Evolutionary conservation across 2,113 vertebrate species (phyloP).

Genomic region (Calidris pygmaea): DNA sequence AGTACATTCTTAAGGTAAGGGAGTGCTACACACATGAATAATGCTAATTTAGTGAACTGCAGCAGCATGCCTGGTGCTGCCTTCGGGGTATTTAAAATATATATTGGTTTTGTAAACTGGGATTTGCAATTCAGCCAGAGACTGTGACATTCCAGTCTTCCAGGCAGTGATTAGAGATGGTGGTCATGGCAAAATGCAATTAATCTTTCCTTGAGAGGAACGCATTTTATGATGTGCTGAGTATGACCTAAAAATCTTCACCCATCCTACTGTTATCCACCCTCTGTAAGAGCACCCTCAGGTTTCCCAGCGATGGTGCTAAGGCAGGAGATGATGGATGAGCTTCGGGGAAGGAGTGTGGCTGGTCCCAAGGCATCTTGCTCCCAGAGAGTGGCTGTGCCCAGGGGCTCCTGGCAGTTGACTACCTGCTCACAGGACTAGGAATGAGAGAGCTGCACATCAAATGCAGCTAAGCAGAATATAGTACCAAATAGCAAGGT

Average conservation of each 20-base stretch:
- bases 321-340: neutral
- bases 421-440: neutral
- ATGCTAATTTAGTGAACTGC: neutral
- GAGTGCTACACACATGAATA: neutral
- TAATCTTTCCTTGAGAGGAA: neutral
- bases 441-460: neutral
- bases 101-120: neutral
- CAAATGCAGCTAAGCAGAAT: neutral
- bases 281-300: neutral
- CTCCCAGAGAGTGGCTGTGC: neutral
- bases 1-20: neutral
- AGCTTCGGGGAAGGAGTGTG: neutral
- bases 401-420: neutral
- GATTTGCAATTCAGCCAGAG: neutral
- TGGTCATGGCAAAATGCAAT: neutral
- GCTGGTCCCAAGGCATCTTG: neutral
- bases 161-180: neutral
- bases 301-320: no score
- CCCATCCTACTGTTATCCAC: neutral
- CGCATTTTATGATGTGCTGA: rapidly evolving
- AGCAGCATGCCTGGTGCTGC: neutral
- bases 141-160: neutral
- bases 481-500: rapidly evolving
- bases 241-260: neutral
- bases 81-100: neutral